These are phyloP conservation scores for Drosophila koepferae DNA, from an alignment of 2,888 invertebrate genomes.

Conservation along the genomic window DNA sequence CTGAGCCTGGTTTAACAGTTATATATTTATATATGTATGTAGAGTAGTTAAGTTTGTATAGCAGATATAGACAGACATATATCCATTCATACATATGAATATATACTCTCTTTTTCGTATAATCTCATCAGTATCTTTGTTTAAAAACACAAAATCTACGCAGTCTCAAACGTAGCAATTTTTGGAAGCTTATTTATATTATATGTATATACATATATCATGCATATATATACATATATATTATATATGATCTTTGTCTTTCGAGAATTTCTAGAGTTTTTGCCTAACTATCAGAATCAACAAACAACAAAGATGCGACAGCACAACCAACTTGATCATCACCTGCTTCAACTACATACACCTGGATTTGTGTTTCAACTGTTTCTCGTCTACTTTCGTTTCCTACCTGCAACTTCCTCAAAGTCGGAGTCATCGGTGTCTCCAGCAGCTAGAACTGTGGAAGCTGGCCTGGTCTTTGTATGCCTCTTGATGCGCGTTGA, in stretches of 20 bases:
- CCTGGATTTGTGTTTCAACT: constrained; percentile 10
- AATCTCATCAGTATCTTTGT: constrained; percentile 19
- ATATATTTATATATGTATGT: constrained; percentile 17
- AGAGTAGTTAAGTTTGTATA: constrained; percentile 44
- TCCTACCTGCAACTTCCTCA: constrained; percentile 90
- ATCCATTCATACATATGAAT: constrained; percentile 21
- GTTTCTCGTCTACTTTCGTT: constrained; percentile 78
- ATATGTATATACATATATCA: constrained; percentile 2
- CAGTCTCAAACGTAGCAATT: constrained; percentile 78
- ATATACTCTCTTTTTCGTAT: constrained; percentile 3
- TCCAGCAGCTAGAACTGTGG: constrained; percentile 84
- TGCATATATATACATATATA: background rate
- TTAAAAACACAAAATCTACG: constrained; percentile 68
- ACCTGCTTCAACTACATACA: constrained; percentile 24
- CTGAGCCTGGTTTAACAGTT: constrained; percentile 35
- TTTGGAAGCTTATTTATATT: constrained; percentile 66
- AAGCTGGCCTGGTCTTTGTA: constrained; percentile 80
- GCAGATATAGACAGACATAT: constrained; percentile 48
- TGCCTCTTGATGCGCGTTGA: constrained; percentile 81
- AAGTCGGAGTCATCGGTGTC: constrained; percentile 88
- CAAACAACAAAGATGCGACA: constrained; percentile 44
- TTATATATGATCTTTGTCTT: background rate
- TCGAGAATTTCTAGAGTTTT: constrained; percentile 29
- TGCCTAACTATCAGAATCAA: constrained; percentile 54
- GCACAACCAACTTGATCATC: constrained; percentile 69